phyloP scores from a whole-genome alignment of 1,140 invertebrate genomes.

The Calliphora vicina region DNA sequence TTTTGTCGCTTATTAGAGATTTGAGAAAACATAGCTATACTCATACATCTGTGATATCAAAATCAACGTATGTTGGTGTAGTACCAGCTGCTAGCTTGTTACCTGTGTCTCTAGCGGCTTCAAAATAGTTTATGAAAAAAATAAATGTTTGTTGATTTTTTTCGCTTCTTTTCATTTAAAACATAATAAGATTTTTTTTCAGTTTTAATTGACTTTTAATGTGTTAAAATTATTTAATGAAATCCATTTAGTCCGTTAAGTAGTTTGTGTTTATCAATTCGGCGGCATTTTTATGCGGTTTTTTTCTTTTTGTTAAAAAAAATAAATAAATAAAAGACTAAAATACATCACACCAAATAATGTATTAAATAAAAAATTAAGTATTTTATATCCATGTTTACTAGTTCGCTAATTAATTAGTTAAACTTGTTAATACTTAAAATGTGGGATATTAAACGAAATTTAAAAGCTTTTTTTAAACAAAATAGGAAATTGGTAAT shows the following conservation, averaged over 20 bases:
- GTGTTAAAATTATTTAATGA: background rate
- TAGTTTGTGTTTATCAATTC: background rate
- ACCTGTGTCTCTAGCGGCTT: background rate
- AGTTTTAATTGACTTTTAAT: background rate
- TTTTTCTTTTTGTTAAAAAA: background rate
- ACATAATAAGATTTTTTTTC: background rate
- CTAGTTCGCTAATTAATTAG: background rate
- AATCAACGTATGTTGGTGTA: background rate
- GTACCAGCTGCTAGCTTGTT: background rate
- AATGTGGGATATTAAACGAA: background rate
- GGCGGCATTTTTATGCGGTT: background rate
- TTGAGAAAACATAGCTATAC: background rate
- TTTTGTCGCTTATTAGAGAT: background rate
- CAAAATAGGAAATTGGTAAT: constrained; percentile 1
- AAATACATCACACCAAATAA: background rate
- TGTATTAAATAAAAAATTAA: background rate
- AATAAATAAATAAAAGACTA: background rate
- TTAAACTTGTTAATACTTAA: background rate
- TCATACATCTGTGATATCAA: background rate
- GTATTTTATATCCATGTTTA: background rate
- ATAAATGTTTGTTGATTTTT: background rate
- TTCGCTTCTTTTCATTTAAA: background rate
- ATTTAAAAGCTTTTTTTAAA: constrained; percentile 10
- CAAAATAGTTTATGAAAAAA: background rate
- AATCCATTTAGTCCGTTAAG: constrained; percentile 1